phyloP scores from a whole-genome alignment of 2,888 invertebrate genomes.

The Scaptomyza parva region DNA sequence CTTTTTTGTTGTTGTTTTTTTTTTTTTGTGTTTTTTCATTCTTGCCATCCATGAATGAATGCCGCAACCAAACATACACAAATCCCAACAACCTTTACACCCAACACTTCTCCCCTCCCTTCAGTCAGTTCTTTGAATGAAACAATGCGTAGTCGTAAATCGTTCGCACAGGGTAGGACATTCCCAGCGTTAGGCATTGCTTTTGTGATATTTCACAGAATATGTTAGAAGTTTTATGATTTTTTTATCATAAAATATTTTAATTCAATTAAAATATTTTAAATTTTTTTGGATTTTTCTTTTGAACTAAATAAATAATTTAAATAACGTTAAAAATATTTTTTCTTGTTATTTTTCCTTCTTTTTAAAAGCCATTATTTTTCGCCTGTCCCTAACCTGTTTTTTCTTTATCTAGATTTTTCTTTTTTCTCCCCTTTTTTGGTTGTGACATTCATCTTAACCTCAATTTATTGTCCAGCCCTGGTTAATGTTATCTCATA shows the following conservation, averaged over 20 bases:
- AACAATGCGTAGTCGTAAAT: conserved; percentile 43
- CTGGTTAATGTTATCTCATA: conserved; percentile 14
- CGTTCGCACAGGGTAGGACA: conserved; percentile 5
- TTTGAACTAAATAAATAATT: background rate
- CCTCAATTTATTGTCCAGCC: background rate
- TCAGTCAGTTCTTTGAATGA: conserved; percentile 35
- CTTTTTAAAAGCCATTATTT: background rate
- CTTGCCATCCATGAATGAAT: conserved; percentile 57
- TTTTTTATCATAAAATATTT: background rate
- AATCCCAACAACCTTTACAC: background rate
- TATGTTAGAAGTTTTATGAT: background rate
- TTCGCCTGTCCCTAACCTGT: background rate
- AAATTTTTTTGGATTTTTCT: background rate
- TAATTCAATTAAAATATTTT: background rate
- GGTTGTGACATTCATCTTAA: background rate
- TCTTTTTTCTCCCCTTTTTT: background rate
- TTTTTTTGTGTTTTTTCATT: background rate
- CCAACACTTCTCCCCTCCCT: too few species aligned
- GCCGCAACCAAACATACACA: conserved; percentile 6
- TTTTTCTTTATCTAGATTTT: background rate
- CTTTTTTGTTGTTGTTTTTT: conserved; percentile 6
- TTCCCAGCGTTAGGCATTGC: conserved; percentile 7
- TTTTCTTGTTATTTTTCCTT: background rate
- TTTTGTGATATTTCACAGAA: conserved; percentile 14
- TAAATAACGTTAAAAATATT: background rate